phyloP scores from a whole-genome alignment of 1,140 invertebrate genomes.

The Panagrolaimus sp. region DNA sequence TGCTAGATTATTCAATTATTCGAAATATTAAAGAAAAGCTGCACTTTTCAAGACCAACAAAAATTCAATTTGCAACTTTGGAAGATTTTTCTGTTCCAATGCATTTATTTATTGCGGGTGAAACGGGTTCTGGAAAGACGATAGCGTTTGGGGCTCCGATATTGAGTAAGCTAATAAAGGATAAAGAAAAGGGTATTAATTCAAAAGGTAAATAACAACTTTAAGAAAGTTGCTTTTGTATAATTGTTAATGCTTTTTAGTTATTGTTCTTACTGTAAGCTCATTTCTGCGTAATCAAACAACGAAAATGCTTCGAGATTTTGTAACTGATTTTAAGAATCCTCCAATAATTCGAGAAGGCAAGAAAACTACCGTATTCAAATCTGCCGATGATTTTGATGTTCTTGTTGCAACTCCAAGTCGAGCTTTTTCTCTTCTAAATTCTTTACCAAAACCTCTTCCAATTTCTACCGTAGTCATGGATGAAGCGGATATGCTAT shows the following conservation, averaged over 20 bases:
- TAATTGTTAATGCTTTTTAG: constrained; percentile 68
- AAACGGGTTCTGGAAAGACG: constrained; percentile 81
- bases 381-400: constrained; percentile 22
- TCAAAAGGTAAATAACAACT: constrained; percentile 31
- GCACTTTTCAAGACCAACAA: constrained; percentile 10
- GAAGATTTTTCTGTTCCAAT: constrained; percentile 1
- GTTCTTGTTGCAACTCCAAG: constrained; percentile 31
- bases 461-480: constrained; percentile 69
- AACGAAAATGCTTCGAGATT: not conserved
- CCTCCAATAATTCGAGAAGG: not conserved
- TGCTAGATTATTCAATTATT: not conserved
- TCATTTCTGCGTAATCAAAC: constrained; percentile 68
- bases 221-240: constrained; percentile 16
- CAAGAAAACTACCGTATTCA: not conserved
- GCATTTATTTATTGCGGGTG: constrained; percentile 37
- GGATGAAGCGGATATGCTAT: constrained; percentile 85
- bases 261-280: constrained; percentile 74
- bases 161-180: constrained; percentile 68
- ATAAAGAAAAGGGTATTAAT: constrained; percentile 57
- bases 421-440: not conserved
- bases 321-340: not conserved
- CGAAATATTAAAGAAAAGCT: constrained; percentile 11
- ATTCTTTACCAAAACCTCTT: constrained; percentile 20
- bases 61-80: constrained; percentile 20
- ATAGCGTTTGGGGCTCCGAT: constrained; percentile 79